Evolutionary conservation across 2,113 vertebrate species (phyloP), one percentile per base, ranked within the genome.

Genomic region (Tetrax tetrax): DNA sequence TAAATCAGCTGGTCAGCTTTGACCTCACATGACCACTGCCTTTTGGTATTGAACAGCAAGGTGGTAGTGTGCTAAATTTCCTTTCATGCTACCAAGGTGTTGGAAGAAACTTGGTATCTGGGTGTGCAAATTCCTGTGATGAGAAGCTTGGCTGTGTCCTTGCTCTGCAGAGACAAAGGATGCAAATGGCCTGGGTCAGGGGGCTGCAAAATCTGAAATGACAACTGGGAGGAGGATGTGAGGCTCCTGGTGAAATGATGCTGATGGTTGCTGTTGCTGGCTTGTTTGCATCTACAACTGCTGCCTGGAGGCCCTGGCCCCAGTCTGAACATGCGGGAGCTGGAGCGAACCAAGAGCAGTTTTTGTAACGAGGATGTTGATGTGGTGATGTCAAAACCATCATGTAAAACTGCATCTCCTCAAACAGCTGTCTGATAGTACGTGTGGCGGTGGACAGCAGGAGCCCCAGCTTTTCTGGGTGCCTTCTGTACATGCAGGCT

Each of bases 371-470:
- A 71, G 43, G 54, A 20, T 29, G 47, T 18, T 18, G 72, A 43
- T 38, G 50, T 29, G 38, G 37, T 28, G 38, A 37, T 57, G 80
- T 74, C 7, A 5, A 74, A 91, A 31, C 33, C 48, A 29, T 31
- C 29, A 13, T 7, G 43, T 56, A 71, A n/a, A 83, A 12, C 24
- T 17, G 9, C 23, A 7, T 56, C 47, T 76, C 28, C 10, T 37
- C 2, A 1, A n/a, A 24, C 4, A 65, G 23, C 24, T 48, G 23
- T 21, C 68, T 1, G 2, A 16, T 5, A 22, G 50, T 20, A 11
- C 2, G 13, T 0, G 6, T 51, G 50, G n/a, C 0, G 1, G 70
- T 14, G 41, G 25, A 9, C 10, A 18, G 27, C 12, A 45, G 57
- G 38, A 59, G 6, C 1, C 0, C 9, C 5, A 5, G 47, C 51